These are phyloP conservation scores for Hippocampus abdominalis DNA, from an alignment of 2,113 vertebrate genomes.

Conservation along the genomic window DNA sequence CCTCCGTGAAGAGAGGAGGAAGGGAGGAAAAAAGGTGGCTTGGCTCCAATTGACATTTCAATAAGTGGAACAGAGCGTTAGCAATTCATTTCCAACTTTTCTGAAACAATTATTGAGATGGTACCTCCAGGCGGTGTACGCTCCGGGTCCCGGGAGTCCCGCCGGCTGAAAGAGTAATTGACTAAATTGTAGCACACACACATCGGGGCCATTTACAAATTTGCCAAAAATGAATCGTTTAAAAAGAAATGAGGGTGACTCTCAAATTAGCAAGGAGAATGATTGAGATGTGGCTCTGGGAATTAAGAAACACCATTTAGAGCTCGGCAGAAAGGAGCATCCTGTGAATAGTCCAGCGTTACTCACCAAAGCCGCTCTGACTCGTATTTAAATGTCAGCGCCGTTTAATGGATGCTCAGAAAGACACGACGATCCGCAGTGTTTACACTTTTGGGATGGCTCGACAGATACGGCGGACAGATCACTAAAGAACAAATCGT, in stretches of 20 bases:
- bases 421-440: conserved; percentile 28
- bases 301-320: conserved; percentile 84
- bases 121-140: conserved; percentile 99
- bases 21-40: conserved; percentile 60
- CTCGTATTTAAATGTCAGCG: conserved; percentile 70
- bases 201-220: conserved; percentile 97
- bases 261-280: conserved; percentile 95
- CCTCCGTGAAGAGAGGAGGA: conserved; percentile 78
- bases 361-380: conserved; percentile 61
- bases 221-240: conserved; percentile 95
- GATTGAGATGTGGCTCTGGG: conserved; percentile 90
- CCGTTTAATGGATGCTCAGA: conserved; percentile 42
- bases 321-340: conserved; percentile 81
- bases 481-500: not conserved
- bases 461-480: not conserved
- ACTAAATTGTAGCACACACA: conserved; percentile 95
- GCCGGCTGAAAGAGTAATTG: conserved; percentile 99
- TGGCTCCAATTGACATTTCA: conserved; percentile 97
- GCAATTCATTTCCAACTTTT: conserved; percentile 97
- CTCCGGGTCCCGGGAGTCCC: conserved; percentile 99
- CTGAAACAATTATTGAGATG: conserved; percentile 99
- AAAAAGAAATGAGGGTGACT: conserved; percentile 93
- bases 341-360: conserved; percentile 75
- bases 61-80: conserved; percentile 98
- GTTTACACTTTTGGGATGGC: conserved; percentile 25